Conservation (phyloP, 2,888 invertebrate species). For the Drosophila pseudotakahashii region DNA sequence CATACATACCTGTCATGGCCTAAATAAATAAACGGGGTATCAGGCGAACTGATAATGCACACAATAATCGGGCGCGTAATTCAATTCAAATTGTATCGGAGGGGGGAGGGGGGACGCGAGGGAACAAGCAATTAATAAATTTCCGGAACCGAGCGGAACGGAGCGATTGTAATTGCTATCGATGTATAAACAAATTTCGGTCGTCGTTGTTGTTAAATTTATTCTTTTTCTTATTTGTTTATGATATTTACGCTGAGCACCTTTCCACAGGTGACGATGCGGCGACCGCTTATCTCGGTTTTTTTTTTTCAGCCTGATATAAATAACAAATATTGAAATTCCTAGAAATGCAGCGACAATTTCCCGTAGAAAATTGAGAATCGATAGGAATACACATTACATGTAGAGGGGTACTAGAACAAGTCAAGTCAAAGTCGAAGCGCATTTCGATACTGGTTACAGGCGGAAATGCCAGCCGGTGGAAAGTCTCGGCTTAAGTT, state of each 20-base stretch:
- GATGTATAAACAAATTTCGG: constrained; percentile 68
- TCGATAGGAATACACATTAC: constrained; percentile 33
- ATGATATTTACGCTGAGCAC: constrained; percentile 57
- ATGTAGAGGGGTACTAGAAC: constrained; percentile 20
- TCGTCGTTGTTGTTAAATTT: constrained; percentile 47
- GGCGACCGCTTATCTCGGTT: constrained; percentile 38
- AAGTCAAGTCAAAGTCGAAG: constrained; percentile 22
- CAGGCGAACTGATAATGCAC: constrained; percentile 51
- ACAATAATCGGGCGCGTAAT: constrained; percentile 68
- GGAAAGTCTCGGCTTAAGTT: constrained; percentile 2
- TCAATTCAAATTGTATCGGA: constrained; percentile 67
- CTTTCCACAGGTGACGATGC: constrained; percentile 54
- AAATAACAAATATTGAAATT: constrained; percentile 72
- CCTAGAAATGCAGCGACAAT: constrained; percentile 56
- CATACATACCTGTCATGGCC: constrained; percentile 50
- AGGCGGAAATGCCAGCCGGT: constrained; percentile 45
- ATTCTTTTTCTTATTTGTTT: constrained; percentile 58
- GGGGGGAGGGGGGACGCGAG: constrained; percentile 20
- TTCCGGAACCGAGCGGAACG: constrained; percentile 40
- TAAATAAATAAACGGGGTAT: constrained; percentile 63
- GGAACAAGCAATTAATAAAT: constrained; percentile 72
- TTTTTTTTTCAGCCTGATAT: constrained; percentile 65
- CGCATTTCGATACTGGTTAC: constrained; percentile 17
- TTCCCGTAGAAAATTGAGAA: constrained; percentile 44
- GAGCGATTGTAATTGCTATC: constrained; percentile 55